Evolutionary conservation across 2,113 vertebrate species (phyloP), one percentile per base, ranked within the genome.

Genomic region (Lipophrys pholis): DNA sequence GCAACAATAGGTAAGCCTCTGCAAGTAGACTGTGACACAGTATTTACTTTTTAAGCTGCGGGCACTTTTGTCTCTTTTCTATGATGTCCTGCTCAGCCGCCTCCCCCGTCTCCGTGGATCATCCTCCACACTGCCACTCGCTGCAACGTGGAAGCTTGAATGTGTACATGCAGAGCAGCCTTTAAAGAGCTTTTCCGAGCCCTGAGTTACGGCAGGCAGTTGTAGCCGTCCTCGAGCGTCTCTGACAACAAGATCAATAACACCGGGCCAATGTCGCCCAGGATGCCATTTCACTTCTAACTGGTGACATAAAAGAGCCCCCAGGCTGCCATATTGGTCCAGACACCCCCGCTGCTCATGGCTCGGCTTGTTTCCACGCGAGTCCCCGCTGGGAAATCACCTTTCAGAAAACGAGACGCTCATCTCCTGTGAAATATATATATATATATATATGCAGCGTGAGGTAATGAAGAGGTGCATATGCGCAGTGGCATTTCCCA

Each of bases 401-500:
- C 74, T 76, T 78, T 84, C 76, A 63, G 46, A 79, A 2, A 55
- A 42, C 1, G 52, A 59, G 8, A 56, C 43, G 10, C 62, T 66
- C 70, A 62, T 78, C 76, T 63, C 14, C 67, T 53, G 66, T 78
- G 76, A 58, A 68, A 71, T 69, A 53, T 58, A 69, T 65, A 64
- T 63, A 30, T 30, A 2, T 30, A 71, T 69, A 53, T 58, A 69
- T 65, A 64, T 63, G 75, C 64, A 55, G 82, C 14, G 11, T 6
- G 0, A n/a, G 35, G 55, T 84, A 87, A 90, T 87, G 79, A 84
- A 76, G 80, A 73, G 62, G 38, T 80, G 76, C 65, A 86, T 85
- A 87, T 88, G 82, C 62, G 54, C 39, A 1, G 40, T 88, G 89
- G 83, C 80, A 88, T 91, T 89, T 84, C 58, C 21, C 50, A 30